Evolutionary conservation across 2,113 vertebrate genomes (phyloP).

Genomic region (Cavia aperea): DNA sequence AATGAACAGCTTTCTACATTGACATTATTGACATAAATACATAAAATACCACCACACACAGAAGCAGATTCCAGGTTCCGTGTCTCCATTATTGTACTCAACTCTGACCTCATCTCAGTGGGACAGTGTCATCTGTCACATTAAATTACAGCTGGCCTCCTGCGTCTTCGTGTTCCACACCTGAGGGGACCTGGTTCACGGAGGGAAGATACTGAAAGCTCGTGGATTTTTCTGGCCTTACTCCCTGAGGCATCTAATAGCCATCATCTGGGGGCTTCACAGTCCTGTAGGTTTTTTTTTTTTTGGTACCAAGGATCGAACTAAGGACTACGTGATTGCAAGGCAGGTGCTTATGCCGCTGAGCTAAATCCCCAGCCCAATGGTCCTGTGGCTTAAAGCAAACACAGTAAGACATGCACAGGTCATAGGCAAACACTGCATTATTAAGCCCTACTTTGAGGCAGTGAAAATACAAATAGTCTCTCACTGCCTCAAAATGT

Average conservation of each 20-base stretch:
- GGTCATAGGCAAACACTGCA: not conserved
- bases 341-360: too few relatives aligned
- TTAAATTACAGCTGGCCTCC: not conserved
- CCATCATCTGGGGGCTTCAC: not conserved
- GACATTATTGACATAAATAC: conserved; percentile 7
- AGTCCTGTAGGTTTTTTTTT: not conserved
- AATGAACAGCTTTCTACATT: not conserved
- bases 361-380: too few relatives aligned
- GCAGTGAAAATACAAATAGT: too few relatives aligned
- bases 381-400: not conserved
- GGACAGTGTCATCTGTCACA: not conserved
- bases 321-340: too few relatives aligned
- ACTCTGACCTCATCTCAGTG: conserved; percentile 9
- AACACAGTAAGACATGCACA: accelerated
- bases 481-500: not conserved
- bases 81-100: not conserved
- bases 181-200: not conserved
- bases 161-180: not conserved
- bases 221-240: not conserved
- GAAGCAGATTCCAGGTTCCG: not conserved
- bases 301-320: too few relatives aligned
- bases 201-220: not conserved
- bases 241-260: not conserved
- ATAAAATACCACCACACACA: not conserved
- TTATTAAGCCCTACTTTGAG: too few relatives aligned